Base-by-base conservation (phyloP, 2,888 invertebrate species). In the Formica aserva region DNA sequence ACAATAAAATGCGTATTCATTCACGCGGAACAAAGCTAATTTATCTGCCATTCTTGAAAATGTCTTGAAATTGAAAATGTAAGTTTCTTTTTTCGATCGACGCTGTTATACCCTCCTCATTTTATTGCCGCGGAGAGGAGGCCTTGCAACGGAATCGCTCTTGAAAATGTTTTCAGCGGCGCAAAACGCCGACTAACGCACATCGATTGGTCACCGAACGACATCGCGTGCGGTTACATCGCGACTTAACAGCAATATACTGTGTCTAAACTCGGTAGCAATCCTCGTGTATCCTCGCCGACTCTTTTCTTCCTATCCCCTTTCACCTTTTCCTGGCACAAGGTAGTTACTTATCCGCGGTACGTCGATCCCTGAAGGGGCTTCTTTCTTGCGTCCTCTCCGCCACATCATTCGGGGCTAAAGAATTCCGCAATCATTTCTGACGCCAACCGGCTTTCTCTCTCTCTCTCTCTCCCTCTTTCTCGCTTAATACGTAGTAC, bases 341-440 rank as follows among this genome's bases (percentile, higher is more conserved):
- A 78, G 69, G 69, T 41, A 69, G 80, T 80, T 80, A 80, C 71
- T 83, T 80, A 80, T 60, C 71, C 69, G 41, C 60, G 67, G 80
- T 84, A 82, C 81, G 83, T 77, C 82, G 77, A 85, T 76, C 80
- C 48, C 82, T 63, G 71, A 72, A 82, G 84, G 74, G 83, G 85
- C 86, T 87, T 85, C 85, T 87, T 87, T 86, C 86, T 76, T 85
- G 83, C 78, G 80, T 82, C 83, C 82, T 86, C 86, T 85, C 80
- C 89, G 82, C 87, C 85, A 77, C 76, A 66, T 71, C 67, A 85
- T 71, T 82, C 84, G 67, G 69, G 22, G 32, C 45, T 86, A 85
- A 87, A 83, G 87, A 89, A 91, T 91, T 91, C 90, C 91, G 87
- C 88, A 91, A 91, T 91, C 86, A 91, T 90, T 90, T 87, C 87